Evolutionary conservation across 2,113 vertebrate genomes (phyloP).

Genomic region (Ochotona curzoniae): DNA sequence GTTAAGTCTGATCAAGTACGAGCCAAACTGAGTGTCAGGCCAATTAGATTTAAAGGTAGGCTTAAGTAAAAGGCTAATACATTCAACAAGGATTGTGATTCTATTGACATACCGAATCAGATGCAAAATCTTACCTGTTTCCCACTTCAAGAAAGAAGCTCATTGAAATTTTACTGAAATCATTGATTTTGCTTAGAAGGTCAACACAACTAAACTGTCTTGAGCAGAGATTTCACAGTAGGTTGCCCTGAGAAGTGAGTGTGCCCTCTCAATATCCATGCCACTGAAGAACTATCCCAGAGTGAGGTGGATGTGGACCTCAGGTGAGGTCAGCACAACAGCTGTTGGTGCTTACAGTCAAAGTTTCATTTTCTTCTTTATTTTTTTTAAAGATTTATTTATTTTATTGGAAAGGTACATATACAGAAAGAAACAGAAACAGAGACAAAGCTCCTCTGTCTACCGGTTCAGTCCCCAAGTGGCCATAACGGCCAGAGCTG

Average conservation of each 20-base stretch:
- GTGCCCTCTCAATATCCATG: background rate
- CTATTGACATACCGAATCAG: background rate
- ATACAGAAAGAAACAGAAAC: too few relatives aligned
- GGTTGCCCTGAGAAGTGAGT: too few relatives aligned
- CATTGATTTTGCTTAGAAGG: background rate
- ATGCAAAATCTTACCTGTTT: background rate
- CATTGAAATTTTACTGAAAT: background rate
- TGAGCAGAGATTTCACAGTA: background rate
- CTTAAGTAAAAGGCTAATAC: background rate
- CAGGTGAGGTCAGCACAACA: background rate
- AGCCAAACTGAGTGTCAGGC: background rate
- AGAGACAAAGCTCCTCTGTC: too few relatives aligned
- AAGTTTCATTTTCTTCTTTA: constrained; percentile 3
- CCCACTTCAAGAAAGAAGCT: background rate
- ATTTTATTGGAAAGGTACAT: too few relatives aligned
- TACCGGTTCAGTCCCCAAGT: too few relatives aligned
- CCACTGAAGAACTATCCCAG: background rate
- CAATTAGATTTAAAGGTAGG: background rate
- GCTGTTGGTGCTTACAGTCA: background rate
- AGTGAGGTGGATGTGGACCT: background rate
- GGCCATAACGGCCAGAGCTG: too few relatives aligned
- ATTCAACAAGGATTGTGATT: background rate
- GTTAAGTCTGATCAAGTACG: background rate
- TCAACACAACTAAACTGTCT: background rate
- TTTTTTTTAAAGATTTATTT: background rate